A percentile compares a stretch with the other conserved stretches of the same genome.
Conservation (phyloP, 2,888 invertebrate genomes). For the Gymnocheta viridis region DNA sequence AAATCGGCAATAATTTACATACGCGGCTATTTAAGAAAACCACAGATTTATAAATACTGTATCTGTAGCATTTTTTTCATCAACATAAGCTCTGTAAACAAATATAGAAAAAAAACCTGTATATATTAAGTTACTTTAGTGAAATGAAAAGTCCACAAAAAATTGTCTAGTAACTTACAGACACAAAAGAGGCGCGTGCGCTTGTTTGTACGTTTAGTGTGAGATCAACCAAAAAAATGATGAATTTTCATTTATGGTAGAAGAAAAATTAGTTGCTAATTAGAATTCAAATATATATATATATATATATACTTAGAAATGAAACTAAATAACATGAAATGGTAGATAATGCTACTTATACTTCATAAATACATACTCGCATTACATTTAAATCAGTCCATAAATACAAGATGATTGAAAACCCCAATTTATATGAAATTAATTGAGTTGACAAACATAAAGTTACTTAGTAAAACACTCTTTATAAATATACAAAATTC, state of each 20-base stretch:
- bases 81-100: constrained; percentile 37
- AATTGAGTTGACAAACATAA: neutral
- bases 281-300: neutral
- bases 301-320: neutral
- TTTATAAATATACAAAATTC: neutral
- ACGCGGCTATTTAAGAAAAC: neutral
- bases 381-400: neutral
- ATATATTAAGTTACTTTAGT: constrained; percentile 31
- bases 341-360: neutral
- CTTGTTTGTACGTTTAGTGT: neutral
- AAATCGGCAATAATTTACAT: neutral
- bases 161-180: constrained; percentile 22
- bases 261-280: neutral
- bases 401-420: neutral
- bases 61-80: neutral
- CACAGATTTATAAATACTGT: neutral
- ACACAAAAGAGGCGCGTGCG: constrained; percentile 47
- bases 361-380: neutral
- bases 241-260: neutral
- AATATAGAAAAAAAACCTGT: constrained; percentile 1
- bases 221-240: neutral
- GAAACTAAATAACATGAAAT: neutral
- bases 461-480: neutral
- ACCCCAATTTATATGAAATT: neutral
- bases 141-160: constrained; percentile 10